These are phyloP conservation scores for Ciconia nigra DNA, from an alignment of 2,797 vertebrate species.

Conservation along the genomic window DNA sequence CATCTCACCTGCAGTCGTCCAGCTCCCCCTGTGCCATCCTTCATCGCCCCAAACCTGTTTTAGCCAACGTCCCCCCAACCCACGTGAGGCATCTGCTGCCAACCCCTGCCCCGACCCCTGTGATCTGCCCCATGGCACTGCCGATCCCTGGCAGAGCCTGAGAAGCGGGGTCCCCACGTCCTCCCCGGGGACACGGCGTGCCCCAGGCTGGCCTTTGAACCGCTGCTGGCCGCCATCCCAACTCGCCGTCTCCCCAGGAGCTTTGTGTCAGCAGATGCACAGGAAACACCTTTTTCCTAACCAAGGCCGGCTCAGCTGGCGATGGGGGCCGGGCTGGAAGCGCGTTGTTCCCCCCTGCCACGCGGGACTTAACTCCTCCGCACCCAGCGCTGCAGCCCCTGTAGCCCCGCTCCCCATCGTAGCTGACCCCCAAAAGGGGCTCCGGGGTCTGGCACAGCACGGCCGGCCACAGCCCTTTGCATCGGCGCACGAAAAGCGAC, in stretches of 20 bases:
- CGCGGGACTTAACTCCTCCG: neutral
- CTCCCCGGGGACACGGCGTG: rapidly evolving
- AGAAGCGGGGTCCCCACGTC: neutral
- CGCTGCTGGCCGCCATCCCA: neutral
- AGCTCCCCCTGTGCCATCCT: neutral
- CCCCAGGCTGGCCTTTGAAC: neutral
- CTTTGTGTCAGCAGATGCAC: conserved; percentile 56
- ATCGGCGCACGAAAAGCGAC: rapidly evolving
- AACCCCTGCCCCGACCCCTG: neutral
- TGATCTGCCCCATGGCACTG: rapidly evolving
- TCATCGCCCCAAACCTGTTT: neutral
- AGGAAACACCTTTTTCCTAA: conserved; percentile 77
- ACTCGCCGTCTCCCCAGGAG: neutral
- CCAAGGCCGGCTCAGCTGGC: neutral
- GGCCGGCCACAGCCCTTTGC: neutral
- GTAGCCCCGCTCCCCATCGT: rapidly evolving
- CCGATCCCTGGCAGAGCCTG: neutral
- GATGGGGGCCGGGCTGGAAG: neutral
- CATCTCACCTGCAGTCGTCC: rapidly evolving
- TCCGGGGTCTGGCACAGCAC: neutral
- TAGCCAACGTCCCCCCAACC: rapidly evolving
- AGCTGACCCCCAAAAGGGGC: neutral
- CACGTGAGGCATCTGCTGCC: rapidly evolving
- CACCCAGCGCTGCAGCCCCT: neutral
- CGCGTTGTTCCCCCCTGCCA: neutral